phyloP scores from a whole-genome alignment of 2,113 vertebrate species.

The Siphamia tubifer region DNA sequence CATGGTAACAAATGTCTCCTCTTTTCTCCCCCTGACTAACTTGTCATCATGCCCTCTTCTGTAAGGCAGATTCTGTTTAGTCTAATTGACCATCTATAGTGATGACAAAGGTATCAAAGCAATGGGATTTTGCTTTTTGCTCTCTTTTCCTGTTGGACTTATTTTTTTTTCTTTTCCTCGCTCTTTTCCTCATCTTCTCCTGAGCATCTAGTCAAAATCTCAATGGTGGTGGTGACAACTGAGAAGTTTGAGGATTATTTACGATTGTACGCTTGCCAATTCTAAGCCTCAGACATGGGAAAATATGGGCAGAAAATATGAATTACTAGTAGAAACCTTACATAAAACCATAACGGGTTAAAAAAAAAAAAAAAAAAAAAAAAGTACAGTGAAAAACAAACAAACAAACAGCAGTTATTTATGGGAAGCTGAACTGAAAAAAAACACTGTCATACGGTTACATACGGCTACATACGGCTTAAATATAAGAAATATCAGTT shows the following conservation, averaged over 20 bases:
- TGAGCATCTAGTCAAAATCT: background rate
- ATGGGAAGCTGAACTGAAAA: too few species aligned
- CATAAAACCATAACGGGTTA: too few species aligned
- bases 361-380: too few species aligned
- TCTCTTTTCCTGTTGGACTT: slow-evolving; percentile 1
- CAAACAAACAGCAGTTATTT: too few species aligned
- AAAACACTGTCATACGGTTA: too few species aligned
- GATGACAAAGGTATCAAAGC: slow-evolving; percentile 62
- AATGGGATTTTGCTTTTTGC: slow-evolving; percentile 31
- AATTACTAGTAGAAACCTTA: background rate
- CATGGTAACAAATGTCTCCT: slow-evolving; percentile 53
- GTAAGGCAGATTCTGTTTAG: slow-evolving; percentile 43
- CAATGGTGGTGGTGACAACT: background rate
- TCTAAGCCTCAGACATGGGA: background rate
- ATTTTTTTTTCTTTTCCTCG: background rate
- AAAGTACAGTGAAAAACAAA: too few species aligned
- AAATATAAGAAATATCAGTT: too few species aligned
- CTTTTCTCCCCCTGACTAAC: background rate
- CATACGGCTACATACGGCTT: too few species aligned
- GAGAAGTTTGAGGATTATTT: background rate
- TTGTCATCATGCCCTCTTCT: slow-evolving; percentile 13
- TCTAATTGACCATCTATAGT: slow-evolving; percentile 47
- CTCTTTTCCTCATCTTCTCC: slow-evolving; percentile 10
- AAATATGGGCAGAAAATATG: background rate
- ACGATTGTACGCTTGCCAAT: background rate